Percentiles rank a stretch among this genome's conserved stretches.
These are phyloP conservation scores for Hypanus sabinus DNA, from an alignment of 2,113 vertebrate species.

Conservation along the genomic window DNA sequence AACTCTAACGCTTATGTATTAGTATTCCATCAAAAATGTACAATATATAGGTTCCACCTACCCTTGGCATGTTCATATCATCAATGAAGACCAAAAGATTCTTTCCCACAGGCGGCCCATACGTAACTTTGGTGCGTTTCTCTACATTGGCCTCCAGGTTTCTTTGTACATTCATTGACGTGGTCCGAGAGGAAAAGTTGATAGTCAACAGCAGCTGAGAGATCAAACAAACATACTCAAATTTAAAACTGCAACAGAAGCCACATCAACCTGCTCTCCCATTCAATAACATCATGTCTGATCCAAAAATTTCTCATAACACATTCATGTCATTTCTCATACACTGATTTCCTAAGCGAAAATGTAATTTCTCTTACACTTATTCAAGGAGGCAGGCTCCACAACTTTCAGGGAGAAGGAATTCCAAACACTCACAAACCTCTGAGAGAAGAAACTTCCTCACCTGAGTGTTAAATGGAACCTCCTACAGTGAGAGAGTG, in stretches of 20 bases:
- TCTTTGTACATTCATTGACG: slow-evolving; percentile 87
- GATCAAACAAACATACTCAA: slow-evolving; percentile 15
- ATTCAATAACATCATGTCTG: too few species aligned
- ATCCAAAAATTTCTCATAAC: too few species aligned
- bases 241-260: neutral
- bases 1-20: too few species aligned
- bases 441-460: too few species aligned
- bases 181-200: slow-evolving; percentile 89
- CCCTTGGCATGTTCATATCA: slow-evolving; percentile 95
- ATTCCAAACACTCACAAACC: too few species aligned
- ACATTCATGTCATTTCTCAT: neutral
- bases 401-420: too few species aligned
- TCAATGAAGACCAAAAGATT: slow-evolving; percentile 87
- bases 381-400: too few species aligned
- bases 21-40: neutral
- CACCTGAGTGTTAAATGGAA: too few species aligned
- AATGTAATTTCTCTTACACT: too few species aligned
- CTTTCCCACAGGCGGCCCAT: slow-evolving; percentile 84
- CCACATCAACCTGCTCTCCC: neutral
- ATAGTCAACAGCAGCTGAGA: slow-evolving; percentile 72
- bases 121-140: slow-evolving; percentile 83
- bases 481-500: too few species aligned
- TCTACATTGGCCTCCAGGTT: slow-evolving; percentile 86
- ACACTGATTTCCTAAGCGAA: neutral
- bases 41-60: slow-evolving; percentile 44